Conservation (phyloP, 1,140 invertebrate genomes). For the Drosophila busckii region DNA sequence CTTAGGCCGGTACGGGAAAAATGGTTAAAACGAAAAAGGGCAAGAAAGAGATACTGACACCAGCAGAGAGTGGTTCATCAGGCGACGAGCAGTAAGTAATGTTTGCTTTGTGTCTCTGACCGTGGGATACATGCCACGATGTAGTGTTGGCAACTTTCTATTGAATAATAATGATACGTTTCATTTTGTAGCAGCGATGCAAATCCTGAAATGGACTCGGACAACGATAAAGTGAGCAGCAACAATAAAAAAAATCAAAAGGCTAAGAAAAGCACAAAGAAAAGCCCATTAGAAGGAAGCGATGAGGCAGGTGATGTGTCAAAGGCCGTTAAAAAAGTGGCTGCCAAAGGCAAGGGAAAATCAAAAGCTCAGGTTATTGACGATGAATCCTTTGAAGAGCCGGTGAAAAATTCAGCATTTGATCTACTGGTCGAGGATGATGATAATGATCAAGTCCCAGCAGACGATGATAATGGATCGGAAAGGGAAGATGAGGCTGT, state of each 20-base stretch:
- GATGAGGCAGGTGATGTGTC: slow-evolving; percentile 41
- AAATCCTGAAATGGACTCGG: slow-evolving; percentile 46
- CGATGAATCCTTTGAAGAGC: slow-evolving; percentile 78
- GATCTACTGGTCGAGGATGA: slow-evolving; percentile 82
- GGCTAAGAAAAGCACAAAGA: slow-evolving; percentile 58
- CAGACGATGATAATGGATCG: slow-evolving; percentile 46
- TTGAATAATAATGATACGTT: neutral
- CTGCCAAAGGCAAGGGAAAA: slow-evolving; percentile 59
- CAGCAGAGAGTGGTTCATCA: slow-evolving; percentile 62
- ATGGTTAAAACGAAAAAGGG: slow-evolving; percentile 79
- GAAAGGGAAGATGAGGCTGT: slow-evolving; percentile 80
- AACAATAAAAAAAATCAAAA: slow-evolving; percentile 77
- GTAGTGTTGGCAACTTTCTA: slow-evolving; percentile 60
- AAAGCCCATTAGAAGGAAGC: slow-evolving; percentile 42
- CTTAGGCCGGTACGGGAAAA: slow-evolving; percentile 76
- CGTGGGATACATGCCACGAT: slow-evolving; percentile 6
- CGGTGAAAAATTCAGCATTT: slow-evolving; percentile 82
- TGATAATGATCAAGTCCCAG: slow-evolving; percentile 63
- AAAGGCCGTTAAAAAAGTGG: slow-evolving; percentile 61
- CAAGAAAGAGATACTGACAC: slow-evolving; percentile 78
- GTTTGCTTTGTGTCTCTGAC: neutral
- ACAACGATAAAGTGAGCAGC: slow-evolving; percentile 54
- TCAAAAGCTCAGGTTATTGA: slow-evolving; percentile 33
- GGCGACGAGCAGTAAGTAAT: slow-evolving; percentile 74
- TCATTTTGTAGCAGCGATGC: slow-evolving; percentile 2